phyloP scores from a whole-genome alignment of 2,888 invertebrate species.

The Drosophila glabriapex region DNA sequence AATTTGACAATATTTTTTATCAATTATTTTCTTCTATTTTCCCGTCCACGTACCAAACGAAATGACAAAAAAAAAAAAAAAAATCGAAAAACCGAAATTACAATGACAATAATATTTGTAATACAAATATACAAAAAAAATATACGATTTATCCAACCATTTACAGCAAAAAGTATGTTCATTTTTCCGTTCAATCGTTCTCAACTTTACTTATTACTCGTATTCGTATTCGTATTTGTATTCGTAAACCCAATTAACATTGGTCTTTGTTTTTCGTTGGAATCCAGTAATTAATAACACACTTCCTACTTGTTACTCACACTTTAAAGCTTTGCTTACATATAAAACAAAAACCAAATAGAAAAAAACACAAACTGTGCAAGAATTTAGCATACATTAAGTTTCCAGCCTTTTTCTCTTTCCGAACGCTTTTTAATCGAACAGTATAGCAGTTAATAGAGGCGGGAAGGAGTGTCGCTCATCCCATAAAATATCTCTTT shows the following conservation, averaged over 20 bases:
- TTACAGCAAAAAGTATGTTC: slow-evolving; percentile 78
- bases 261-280: slow-evolving; percentile 32
- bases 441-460: neutral
- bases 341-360: neutral
- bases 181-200: slow-evolving; percentile 44
- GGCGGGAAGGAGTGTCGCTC: neutral
- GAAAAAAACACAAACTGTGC: neutral
- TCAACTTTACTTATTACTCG: slow-evolving; percentile 24
- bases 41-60: slow-evolving; percentile 62
- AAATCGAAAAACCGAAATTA: slow-evolving; percentile 21
- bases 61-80: slow-evolving; percentile 38
- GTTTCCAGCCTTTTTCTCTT: neutral
- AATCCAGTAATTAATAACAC: slow-evolving; percentile 29
- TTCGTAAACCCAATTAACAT: slow-evolving; percentile 42
- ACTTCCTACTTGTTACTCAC: neutral
- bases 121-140: slow-evolving; percentile 15
- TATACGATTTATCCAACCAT: slow-evolving; percentile 46
- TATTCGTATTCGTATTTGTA: slow-evolving; percentile 46
- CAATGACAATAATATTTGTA: slow-evolving; percentile 31
- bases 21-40: slow-evolving; percentile 73
- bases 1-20: slow-evolving; percentile 67
- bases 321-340: slow-evolving; percentile 7
- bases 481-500: neutral
- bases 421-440: slow-evolving; percentile 19
- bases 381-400: neutral